Base-by-base conservation (phyloP, 2,113 vertebrate genomes). In the Oreotrochilus melanogaster region DNA sequence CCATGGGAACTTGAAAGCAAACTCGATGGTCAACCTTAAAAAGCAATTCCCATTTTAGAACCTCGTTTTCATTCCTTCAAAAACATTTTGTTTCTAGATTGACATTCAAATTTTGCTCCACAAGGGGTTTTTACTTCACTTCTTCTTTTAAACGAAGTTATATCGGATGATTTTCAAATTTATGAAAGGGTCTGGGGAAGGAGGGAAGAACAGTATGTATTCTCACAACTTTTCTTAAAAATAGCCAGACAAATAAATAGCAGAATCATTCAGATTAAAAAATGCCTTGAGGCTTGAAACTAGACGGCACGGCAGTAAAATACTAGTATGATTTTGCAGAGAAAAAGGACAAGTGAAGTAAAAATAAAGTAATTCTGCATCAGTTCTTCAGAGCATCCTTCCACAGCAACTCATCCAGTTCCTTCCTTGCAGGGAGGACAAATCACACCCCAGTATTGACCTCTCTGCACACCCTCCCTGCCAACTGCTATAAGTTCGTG, bases 311-410 rank as follows among this genome's bases (percentile, higher is more conserved):
- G 4, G 18, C 19, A 60, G 27, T 50, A 64, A 93, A 96, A 93
- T 25, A 79, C 57, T 61, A 10, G 37, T 43, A 60, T 70, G 75
- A 39, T 89, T 89, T 66, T 80, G 56, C n/a, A 73, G 60, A 30
- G 58, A 60, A 78, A 83, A 91, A 86, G n/a, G 57, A n/a, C 58
- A 93, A 37, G 47, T 28, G 67, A 70, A 93, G 67, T 50, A 56
- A 89, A 93, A 72, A 3, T 1, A 37, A 80, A 80, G 76, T 22
- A 73, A 78, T 67, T 83, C 54, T 66, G 27, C 74, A 51, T 60
- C 64, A 92, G 14, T 24, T 92, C 93, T 93, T 53, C 72, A 72
- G 53, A 94, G 27, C 60, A 86, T 67, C 86, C 56, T 83, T 94
- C 31, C 75, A 80, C 31, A 80, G 72, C 42, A 71, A 74, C 60